phyloP scores from a whole-genome alignment of 2,797 vertebrate genomes.

The Aratinga solstitialis region DNA sequence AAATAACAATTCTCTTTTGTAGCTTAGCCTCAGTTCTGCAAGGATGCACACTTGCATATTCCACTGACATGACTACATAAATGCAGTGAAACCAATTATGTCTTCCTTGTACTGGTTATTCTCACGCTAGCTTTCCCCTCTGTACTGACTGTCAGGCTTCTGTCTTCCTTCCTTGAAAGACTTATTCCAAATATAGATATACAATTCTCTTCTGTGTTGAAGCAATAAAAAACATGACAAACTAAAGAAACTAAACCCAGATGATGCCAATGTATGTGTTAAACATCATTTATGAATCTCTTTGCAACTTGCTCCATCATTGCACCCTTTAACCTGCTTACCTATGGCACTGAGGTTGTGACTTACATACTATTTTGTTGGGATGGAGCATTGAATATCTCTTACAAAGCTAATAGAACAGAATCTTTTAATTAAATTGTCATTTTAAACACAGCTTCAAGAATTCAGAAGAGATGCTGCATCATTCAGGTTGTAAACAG shows the following conservation, averaged over 20 bases:
- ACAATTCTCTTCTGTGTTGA: neutral
- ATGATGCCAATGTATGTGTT: neutral
- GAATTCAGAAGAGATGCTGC: neutral
- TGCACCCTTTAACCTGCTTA: neutral
- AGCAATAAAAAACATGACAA: neutral
- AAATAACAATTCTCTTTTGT: neutral
- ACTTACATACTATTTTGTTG: neutral
- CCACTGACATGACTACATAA: neutral
- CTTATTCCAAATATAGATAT: neutral
- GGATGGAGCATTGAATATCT: neutral
- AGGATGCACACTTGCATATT: neutral
- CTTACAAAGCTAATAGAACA: neutral
- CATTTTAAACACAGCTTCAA: neutral
- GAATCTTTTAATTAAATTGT: conserved; percentile 2
- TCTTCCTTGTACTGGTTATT: neutral
- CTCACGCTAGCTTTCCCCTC: neutral
- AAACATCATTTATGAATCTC: neutral
- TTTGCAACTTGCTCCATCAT: neutral
- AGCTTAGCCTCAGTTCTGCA: neutral
- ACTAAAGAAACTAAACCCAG: neutral
- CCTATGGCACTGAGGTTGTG: neutral
- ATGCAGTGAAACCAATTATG: neutral
- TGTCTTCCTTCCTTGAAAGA: neutral
- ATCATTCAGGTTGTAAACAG: neutral
- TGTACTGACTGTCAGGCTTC: neutral